Percentiles rank a stretch among this genome's conserved stretches.
Conservation (phyloP, 2,113 vertebrate species). For the Cololabis saira region DNA sequence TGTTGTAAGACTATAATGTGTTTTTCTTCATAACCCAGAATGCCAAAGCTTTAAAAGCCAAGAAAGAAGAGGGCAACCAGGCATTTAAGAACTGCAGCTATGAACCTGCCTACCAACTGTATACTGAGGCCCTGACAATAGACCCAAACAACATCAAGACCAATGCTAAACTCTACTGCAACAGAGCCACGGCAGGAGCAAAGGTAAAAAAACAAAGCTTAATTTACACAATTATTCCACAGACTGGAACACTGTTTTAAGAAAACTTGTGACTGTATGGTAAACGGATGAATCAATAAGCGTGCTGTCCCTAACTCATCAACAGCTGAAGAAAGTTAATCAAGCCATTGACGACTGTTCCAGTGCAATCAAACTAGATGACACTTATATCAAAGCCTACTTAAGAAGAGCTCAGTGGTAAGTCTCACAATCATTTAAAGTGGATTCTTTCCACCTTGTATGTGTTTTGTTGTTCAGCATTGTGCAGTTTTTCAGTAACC, state of each 20-base stretch:
- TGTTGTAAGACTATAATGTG: background rate
- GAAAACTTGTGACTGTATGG: background rate
- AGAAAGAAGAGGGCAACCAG: conserved; percentile 96
- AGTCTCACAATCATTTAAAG: conserved; percentile 33
- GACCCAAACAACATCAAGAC: conserved; percentile 99
- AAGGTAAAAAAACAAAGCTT: conserved; percentile 83
- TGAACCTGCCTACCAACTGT: conserved; percentile 91
- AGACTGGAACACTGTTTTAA: background rate
- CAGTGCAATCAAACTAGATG: conserved; percentile 92
- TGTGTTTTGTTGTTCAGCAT: background rate
- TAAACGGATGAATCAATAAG: background rate
- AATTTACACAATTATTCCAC: background rate
- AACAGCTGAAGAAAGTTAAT: conserved; percentile 91
- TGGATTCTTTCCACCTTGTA: background rate
- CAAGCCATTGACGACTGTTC: conserved; percentile 96
- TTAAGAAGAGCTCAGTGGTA: conserved; percentile 96
- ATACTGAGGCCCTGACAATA: conserved; percentile 92
- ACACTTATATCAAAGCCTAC: conserved; percentile 94
- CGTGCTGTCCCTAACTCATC: background rate
- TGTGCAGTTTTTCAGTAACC: conserved; percentile 28
- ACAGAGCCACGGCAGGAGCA: conserved; percentile 92
- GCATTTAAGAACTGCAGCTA: conserved; percentile 92
- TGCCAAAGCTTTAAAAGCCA: conserved; percentile 95
- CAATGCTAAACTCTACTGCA: conserved; percentile 97
- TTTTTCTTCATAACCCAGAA: conserved; percentile 80